Percentiles rank a stretch among this genome's conserved stretches.
phyloP scores from a whole-genome alignment of 2,888 invertebrate species.

The Drosophila buzzatii region DNA sequence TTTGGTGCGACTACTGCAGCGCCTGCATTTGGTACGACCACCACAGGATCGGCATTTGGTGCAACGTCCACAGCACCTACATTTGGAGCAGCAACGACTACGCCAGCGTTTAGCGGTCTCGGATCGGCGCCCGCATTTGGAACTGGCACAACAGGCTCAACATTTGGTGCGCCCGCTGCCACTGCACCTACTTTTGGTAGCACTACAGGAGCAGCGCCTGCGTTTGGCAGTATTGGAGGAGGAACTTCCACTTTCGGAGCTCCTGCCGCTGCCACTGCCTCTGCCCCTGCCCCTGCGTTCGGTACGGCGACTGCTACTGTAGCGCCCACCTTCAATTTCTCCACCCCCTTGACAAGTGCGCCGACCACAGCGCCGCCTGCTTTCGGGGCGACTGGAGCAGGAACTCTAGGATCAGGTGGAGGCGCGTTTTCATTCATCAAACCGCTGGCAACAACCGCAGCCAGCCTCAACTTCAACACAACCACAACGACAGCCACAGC shows the following conservation, averaged over 20 bases:
- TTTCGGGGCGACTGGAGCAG: constrained; percentile 51
- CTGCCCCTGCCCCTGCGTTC: constrained; percentile 13
- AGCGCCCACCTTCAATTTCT: constrained; percentile 65
- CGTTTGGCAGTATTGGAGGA: constrained; percentile 27
- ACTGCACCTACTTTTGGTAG: constrained; percentile 29
- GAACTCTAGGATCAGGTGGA: constrained; percentile 22
- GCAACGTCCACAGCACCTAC: constrained; percentile 37
- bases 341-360: constrained; percentile 52
- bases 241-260: constrained; percentile 11
- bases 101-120: constrained; percentile 24
- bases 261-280: neutral
- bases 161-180: constrained; percentile 31
- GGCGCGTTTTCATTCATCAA: constrained; percentile 75
- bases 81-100: constrained; percentile 11
- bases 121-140: constrained; percentile 24
- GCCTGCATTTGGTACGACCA: constrained; percentile 40
- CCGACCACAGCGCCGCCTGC: constrained; percentile 62
- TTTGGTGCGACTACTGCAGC: constrained; percentile 37
- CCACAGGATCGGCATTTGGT: constrained; percentile 53
- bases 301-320: constrained; percentile 32
- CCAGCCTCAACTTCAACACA: constrained; percentile 82
- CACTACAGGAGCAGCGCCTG: neutral
- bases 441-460: constrained; percentile 70
- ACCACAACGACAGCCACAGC: constrained; percentile 80
- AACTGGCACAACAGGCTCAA: neutral